Evolutionary conservation across 2,797 vertebrate genomes (phyloP).

Genomic region (Holocentrus rufus): DNA sequence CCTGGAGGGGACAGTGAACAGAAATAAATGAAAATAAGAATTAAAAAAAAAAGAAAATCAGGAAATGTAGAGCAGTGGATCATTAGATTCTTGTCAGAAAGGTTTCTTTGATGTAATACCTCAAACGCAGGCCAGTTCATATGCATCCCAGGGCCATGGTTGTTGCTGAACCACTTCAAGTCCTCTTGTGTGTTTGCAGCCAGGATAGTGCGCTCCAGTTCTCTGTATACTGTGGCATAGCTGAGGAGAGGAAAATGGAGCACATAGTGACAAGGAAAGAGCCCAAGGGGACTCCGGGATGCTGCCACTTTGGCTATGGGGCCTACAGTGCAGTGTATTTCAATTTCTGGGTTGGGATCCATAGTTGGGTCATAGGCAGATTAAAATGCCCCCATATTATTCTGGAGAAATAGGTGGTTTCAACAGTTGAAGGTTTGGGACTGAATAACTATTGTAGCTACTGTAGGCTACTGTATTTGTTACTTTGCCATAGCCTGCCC

Average conservation of each 20-base stretch:
- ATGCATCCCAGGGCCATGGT: slow-evolving; percentile 93
- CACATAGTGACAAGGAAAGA: slow-evolving; percentile 50
- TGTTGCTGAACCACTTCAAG: slow-evolving; percentile 95
- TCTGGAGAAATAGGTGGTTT: slow-evolving; percentile 17
- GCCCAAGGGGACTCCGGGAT: slow-evolving; percentile 42
- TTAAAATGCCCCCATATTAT: slow-evolving; percentile 39
- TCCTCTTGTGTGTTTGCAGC: slow-evolving; percentile 93
- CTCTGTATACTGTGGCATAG: slow-evolving; percentile 91
- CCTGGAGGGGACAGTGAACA: slow-evolving; percentile 77
- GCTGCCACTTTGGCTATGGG: slow-evolving; percentile 59
- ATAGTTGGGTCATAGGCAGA: slow-evolving; percentile 30
- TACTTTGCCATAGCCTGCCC: neutral
- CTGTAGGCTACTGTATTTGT: slow-evolving; percentile 3
- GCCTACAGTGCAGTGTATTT: slow-evolving; percentile 27
- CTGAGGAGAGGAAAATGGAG: slow-evolving; percentile 76
- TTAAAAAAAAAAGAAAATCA: neutral
- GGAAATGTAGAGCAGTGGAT: neutral
- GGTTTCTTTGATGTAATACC: slow-evolving; percentile 72
- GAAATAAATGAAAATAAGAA: neutral
- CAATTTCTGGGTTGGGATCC: slow-evolving; percentile 42
- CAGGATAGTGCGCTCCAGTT: slow-evolving; percentile 92
- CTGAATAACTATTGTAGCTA: slow-evolving; percentile 17
- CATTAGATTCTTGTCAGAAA: neutral
- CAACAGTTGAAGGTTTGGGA: slow-evolving; percentile 20
- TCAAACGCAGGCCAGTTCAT: slow-evolving; percentile 99